Evolutionary conservation across 1,140 invertebrate species (phyloP), one percentile per base, ranked within the genome.

Genomic region (Brachionus plicatilis): DNA sequence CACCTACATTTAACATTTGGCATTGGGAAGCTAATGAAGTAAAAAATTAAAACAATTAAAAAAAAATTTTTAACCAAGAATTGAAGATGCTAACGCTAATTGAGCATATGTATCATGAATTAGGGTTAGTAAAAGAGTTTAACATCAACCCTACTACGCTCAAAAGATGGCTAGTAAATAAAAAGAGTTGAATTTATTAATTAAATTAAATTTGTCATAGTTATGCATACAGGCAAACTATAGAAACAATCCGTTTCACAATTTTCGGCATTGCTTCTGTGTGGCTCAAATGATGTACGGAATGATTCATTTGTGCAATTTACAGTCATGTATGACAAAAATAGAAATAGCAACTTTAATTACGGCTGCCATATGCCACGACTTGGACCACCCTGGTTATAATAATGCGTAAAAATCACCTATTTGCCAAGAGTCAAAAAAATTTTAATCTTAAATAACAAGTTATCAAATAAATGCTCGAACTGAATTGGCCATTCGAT

Each of bases 211-310:
- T 9, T 37, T 41, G n/a, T 84, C 70, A 8, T 47, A 86, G 85
- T 45, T 86, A 7, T 76, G 70, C 41, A 94, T 95, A 43, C 94
- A 95, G 88, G 94, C 94, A 88, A 94, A 95, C 89, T 95, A 95
- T 91, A 94, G 94, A 89, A 94, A 94, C 89, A 94, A 95, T 87
- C 94, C 94, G 66, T 95, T 95, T 90, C 94, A 95, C 88, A 95
- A 95, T 90, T 95, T 95, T 89, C 92, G 94, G 68, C 94, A 95
- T 88, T 94, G 94, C 87, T 95, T 95, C 89, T 95, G 94, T 90
- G 94, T 95, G 75, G 92, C 94, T 60, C 94, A 95, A 91, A 95
- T 95, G 94, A 94, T 95, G 90, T 93, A 92, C 85, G 89, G 89
- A 27, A 76, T 86, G 29, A 83, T 86, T 79, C 80, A 86, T 79